Evolutionary conservation across 1,140 invertebrate species (phyloP).

Genomic region (Uloborus diversus): DNA sequence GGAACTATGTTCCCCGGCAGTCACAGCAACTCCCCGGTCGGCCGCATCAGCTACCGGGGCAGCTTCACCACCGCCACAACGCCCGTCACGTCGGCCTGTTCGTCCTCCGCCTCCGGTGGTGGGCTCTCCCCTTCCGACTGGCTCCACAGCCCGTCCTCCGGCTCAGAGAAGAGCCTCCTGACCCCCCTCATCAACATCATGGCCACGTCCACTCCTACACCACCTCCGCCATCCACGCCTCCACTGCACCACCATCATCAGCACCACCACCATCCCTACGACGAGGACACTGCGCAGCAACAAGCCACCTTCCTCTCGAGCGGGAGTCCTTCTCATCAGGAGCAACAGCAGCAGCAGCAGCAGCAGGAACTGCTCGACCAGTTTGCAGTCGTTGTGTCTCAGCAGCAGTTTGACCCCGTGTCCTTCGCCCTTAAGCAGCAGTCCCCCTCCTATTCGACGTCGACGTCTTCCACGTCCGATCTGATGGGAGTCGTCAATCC

Average conservation of each 20-base stretch:
- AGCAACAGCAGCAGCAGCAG: constrained; percentile 38
- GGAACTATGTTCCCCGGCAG: constrained; percentile 51
- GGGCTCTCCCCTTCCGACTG: constrained; percentile 33
- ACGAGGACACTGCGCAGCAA: not conserved
- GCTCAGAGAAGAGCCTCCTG: constrained; percentile 29
- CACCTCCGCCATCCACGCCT: constrained; percentile 3
- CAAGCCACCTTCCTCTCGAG: not conserved
- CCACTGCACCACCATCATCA: constrained; percentile 11
- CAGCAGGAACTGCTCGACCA: constrained; percentile 47
- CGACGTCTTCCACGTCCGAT: constrained; percentile 2
- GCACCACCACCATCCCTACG: constrained; percentile 2
- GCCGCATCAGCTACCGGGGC: constrained; percentile 52
- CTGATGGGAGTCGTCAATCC: constrained; percentile 36
- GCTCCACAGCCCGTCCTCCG: constrained; percentile 41
- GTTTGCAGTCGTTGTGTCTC: constrained; percentile 35
- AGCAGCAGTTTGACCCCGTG: constrained; percentile 48
- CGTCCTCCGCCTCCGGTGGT: constrained; percentile 28
- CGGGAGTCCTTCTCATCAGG: not conserved
- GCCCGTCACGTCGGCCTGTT: constrained; percentile 32
- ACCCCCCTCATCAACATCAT: constrained; percentile 52
- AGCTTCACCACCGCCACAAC: constrained; percentile 54
- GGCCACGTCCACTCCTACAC: not conserved
- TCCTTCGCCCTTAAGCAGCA: constrained; percentile 37
- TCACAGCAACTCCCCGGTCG: constrained; percentile 46
- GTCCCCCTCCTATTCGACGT: constrained; percentile 30